These are phyloP conservation scores for Sialis lutaria DNA, from an alignment of 2,888 invertebrate species.

Conservation along the genomic window DNA sequence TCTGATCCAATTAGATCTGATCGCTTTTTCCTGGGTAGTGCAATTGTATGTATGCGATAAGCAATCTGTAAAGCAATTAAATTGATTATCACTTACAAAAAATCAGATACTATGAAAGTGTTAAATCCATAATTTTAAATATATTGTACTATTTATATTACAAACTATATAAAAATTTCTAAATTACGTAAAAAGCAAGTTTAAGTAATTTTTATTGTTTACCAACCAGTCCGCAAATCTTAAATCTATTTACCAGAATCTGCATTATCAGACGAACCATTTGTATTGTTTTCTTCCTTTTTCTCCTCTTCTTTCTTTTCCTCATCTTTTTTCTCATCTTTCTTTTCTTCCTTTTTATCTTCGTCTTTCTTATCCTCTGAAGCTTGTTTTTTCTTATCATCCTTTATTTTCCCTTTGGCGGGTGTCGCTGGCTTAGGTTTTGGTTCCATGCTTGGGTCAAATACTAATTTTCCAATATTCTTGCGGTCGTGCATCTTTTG, in stretches of 20 bases:
- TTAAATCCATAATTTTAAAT: too few relatives aligned
- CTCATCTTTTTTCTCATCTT: conserved; percentile 23
- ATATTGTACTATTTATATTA: too few relatives aligned
- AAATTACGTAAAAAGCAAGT: too few relatives aligned
- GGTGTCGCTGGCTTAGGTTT: conserved; percentile 66
- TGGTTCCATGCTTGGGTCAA: conserved; percentile 65
- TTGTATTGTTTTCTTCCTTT: conserved; percentile 27
- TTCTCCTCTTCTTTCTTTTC: conserved; percentile 30
- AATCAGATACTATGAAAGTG: too few relatives aligned
- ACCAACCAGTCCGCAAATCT: too few relatives aligned
- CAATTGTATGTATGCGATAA: too few relatives aligned
- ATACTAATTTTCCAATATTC: conserved; percentile 74
- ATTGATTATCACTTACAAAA: too few relatives aligned
- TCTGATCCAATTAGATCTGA: too few relatives aligned
- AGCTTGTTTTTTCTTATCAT: conserved; percentile 52
- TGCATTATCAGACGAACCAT: conserved; percentile 29
- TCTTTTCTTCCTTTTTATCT: conserved; percentile 31
- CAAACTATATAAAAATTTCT: too few relatives aligned
- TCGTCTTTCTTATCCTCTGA: conserved; percentile 44
- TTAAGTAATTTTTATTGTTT: too few relatives aligned
- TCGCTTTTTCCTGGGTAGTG: too few relatives aligned
- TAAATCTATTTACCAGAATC: conserved; percentile 11
- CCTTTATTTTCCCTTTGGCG: conserved; percentile 53
- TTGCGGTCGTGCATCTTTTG: conserved; percentile 85
- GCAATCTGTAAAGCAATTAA: too few relatives aligned